Base-by-base conservation (phyloP, 2,888 invertebrate species). In the Acheta domesticus region DNA sequence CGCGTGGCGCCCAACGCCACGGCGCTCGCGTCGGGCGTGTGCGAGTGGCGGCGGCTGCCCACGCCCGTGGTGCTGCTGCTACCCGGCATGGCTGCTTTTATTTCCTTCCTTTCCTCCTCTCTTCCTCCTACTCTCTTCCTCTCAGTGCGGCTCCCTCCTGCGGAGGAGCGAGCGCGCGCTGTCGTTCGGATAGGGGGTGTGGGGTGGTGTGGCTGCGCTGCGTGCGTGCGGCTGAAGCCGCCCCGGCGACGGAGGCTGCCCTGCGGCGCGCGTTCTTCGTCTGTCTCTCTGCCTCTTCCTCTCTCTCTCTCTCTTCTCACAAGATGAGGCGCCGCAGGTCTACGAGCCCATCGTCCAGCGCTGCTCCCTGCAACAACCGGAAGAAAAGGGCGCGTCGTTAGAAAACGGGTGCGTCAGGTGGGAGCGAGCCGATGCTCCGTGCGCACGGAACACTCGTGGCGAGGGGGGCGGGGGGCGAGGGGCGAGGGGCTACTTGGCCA, bases 31-130 rank as follows among this genome's bases (percentile, higher is more conserved):
- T 62, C 62, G 62, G 62, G 62, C 16, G 62, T 62, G n/a, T 62
- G 62, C n/a, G 62, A 62, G 62, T 62, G 62, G 62, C 62, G 62
- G n/a, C 62, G 62, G 62, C 62, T 62, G n/a, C 62, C n/a, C 62
- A 62, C 62, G 62, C 62, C 62, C 16, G 16, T 62, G n/a, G 16
- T 62, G 23, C 36, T 36, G 36, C 36, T 36, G 36, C 36, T 36
- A 3, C 62, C 62, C 16, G 62, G 62, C 62, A 62, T 62, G 62
- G 14, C n/a, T 62, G 62, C 62, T 62, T 19, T 62, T 1, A 2
- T 2, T 12, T 19, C 14, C 62, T 62, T 62, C 62, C 62, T 50
- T 50, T 19, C 3, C 3, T 2, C 50, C 2, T 2, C 23, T 23
- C 23, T 2, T 23, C 23, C 23, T 8, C 36, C n/a, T 62, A 12